Evolutionary conservation across 2,888 invertebrate species (phyloP).

Genomic region (Napeogenes inachia): DNA sequence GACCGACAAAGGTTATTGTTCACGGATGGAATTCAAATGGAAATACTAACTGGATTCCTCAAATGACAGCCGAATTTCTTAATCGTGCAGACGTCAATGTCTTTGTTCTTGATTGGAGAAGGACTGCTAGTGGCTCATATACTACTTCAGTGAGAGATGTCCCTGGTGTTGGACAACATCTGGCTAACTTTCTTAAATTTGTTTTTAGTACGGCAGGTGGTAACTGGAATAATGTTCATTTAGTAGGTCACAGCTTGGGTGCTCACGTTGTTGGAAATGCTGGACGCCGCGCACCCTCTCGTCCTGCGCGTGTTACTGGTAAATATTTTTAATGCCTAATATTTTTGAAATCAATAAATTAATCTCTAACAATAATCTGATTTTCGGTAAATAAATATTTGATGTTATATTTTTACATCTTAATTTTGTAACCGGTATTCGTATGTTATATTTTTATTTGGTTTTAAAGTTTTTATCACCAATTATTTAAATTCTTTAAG

Average conservation of each 20-base stretch:
- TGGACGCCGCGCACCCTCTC: conserved; percentile 45
- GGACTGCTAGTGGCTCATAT: conserved; percentile 43
- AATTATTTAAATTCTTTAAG: conserved; percentile 30
- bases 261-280: conserved; percentile 61
- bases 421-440: too few relatives aligned
- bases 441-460: not conserved
- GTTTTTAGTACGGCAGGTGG: conserved; percentile 52
- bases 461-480: not conserved
- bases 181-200: conserved; percentile 56
- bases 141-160: conserved; percentile 42
- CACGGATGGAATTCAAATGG: conserved; percentile 50
- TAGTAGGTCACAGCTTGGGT: conserved; percentile 64
- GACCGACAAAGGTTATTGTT: conserved; percentile 41
- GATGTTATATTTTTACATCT: too few relatives aligned
- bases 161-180: conserved; percentile 46
- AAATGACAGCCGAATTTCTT: conserved; percentile 44
- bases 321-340: conserved; percentile 13
- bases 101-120: conserved; percentile 57
- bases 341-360: too few relatives aligned
- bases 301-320: conserved; percentile 55
- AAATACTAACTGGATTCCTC: conserved; percentile 36
- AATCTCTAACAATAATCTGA: too few relatives aligned
- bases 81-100: conserved; percentile 43
- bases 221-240: conserved; percentile 56
- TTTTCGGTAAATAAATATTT: too few relatives aligned